These are phyloP conservation scores for Archaeoteleia sp. DNA, from an alignment of 2,888 invertebrate species.

Conservation along the genomic window DNA sequence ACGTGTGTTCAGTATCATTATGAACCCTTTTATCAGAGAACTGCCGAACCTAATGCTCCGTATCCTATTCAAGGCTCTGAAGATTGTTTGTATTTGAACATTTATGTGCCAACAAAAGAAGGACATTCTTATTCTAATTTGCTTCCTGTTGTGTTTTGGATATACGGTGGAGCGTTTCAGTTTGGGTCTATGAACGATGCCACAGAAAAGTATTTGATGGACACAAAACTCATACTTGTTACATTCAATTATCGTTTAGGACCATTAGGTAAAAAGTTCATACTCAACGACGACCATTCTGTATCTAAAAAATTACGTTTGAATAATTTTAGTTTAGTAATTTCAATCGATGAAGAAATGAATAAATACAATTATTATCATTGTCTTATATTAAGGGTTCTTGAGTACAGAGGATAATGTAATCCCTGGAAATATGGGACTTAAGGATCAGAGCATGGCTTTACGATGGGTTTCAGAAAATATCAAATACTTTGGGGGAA, in stretches of 20 bases:
- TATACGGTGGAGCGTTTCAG: slow-evolving; percentile 76
- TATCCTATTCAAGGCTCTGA: slow-evolving; percentile 59
- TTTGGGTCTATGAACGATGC: slow-evolving; percentile 64
- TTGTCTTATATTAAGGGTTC: slow-evolving; percentile 77
- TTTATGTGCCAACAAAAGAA: slow-evolving; percentile 61
- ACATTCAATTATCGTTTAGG: slow-evolving; percentile 85
- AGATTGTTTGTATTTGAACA: slow-evolving; percentile 68
- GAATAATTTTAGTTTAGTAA: too few relatives aligned
- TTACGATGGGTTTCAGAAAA: slow-evolving; percentile 83
- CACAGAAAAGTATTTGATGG: slow-evolving; percentile 79
- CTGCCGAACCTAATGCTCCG: neutral
- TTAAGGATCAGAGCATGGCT: slow-evolving; percentile 84
- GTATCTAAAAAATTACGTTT: too few relatives aligned
- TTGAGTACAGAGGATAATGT: slow-evolving; percentile 84
- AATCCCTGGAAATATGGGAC: slow-evolving; percentile 83
- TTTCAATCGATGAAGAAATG: too few relatives aligned
- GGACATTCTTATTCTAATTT: slow-evolving; percentile 3
- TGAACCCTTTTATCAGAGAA: neutral
- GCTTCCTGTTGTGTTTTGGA: slow-evolving; percentile 67
- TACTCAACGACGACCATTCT: too few relatives aligned
- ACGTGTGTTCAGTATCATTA: neutral
- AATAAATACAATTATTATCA: slow-evolving; percentile 2
- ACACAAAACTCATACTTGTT: slow-evolving; percentile 80
- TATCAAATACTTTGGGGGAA: slow-evolving; percentile 83
- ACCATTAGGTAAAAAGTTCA: slow-evolving; percentile 79